Conservation (phyloP, 2,888 invertebrate species). For the Fragum whitleyi region DNA sequence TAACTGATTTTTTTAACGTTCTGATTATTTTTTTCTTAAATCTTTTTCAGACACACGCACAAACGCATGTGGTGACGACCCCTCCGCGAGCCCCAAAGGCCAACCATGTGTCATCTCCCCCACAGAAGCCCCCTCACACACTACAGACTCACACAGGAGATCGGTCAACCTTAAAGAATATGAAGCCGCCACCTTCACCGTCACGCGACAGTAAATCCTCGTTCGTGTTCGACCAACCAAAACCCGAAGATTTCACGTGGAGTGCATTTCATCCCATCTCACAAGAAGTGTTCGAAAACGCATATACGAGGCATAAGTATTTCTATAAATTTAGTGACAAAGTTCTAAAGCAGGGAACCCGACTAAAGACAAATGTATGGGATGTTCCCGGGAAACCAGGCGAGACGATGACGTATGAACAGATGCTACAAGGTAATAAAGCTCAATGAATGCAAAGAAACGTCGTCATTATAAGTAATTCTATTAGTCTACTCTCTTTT, state of each 20-base stretch:
- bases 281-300: conserved; percentile 72
- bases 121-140: conserved; percentile 15
- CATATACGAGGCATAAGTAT: conserved; percentile 73
- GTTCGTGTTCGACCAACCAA: conserved; percentile 57
- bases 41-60: conserved; percentile 22
- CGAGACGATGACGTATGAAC: conserved; percentile 79
- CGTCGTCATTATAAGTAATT: too few species aligned
- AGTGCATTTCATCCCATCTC: conserved; percentile 76
- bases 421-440: conserved; percentile 77
- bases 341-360: conserved; percentile 75
- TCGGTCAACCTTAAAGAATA: conserved; percentile 14
- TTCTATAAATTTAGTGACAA: conserved; percentile 76
- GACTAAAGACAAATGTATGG: conserved; percentile 76
- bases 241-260: conserved; percentile 73
- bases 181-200: conserved; percentile 62
- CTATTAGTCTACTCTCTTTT: too few species aligned
- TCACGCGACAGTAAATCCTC: conserved; percentile 61
- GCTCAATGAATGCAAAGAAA: too few species aligned
- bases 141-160: conserved; percentile 1
- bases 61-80: conserved; percentile 9
- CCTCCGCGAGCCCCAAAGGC: conserved; percentile 46
- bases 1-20: too few species aligned
- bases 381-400: conserved; percentile 77
- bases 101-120: conserved; percentile 48
- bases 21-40: too few species aligned